Base-by-base conservation (phyloP, 2,797 vertebrate species). In the Atherinosoma microstoma region DNA sequence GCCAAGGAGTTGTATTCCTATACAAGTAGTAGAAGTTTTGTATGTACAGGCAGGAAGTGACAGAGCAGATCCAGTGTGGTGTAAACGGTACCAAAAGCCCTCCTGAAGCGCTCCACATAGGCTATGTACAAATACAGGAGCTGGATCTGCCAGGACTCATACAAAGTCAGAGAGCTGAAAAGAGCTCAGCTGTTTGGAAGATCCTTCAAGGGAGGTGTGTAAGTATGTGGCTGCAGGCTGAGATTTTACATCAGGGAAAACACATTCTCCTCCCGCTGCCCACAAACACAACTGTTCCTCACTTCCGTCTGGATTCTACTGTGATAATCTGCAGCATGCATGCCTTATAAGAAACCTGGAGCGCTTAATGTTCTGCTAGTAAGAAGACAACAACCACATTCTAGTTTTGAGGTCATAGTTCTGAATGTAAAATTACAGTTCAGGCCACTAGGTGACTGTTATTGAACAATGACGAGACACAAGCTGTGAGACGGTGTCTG, bases 1-100 rank as follows among this genome's bases (percentile, higher is more conserved):
- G 93, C 92, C 93, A 91, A 86, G 90, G 78, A 89, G 76, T 84
- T 84, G 32, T 70, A 85, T 89, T 91, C 84, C 86, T 92, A 92
- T 93, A 93, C 87, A 92, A 87, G 88, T 89, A 73, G 73, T 79
- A 91, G 80, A 92, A 86, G 87, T 87, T 70, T 38, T 61, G 76
- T 93, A 94, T 95, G 83, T 94, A 95, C 93, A 93, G 85, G 87
- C 78, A 63, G 89, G 76, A 73, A 86, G 79, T 80, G 82, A 85
- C 83, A 74, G 72, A 93, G 80, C 86, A 86, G 85, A 92, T 93
- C 91, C 93, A 94, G 89, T 93, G 82, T 79, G 76, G 80, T 88
- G 92, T 88, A 92, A 91, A 91, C 75, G 27, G 82, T 86, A 89
- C 67, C 81, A 91, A 78, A 78, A n/a, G 57, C 73, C 68, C 57